Conservation (phyloP, 1,140 invertebrate genomes). For the Lycorma delicatula region DNA sequence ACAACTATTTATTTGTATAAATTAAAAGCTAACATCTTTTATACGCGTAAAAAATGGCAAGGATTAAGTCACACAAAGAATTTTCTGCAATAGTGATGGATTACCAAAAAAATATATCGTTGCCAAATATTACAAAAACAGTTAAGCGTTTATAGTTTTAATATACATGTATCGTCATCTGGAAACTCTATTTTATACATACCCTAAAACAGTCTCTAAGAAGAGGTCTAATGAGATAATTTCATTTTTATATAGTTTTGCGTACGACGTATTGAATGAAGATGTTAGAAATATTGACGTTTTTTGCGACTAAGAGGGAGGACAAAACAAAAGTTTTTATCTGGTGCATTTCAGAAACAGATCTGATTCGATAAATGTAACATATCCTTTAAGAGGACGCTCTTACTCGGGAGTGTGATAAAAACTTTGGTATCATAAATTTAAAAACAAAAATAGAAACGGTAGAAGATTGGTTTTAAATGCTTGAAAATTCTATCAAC, state of each 20-base stretch:
- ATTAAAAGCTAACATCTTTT: constrained; percentile 26
- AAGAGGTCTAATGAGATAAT: constrained; percentile 17
- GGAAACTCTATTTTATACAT: constrained; percentile 24
- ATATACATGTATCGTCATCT: constrained; percentile 26
- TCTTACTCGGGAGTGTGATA: constrained; percentile 11
- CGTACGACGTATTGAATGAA: background rate
- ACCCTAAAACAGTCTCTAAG: constrained; percentile 19
- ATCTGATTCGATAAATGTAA: constrained; percentile 1
- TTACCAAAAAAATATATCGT: constrained; percentile 20
- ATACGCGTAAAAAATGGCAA: constrained; percentile 20
- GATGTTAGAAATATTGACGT: constrained; percentile 7
- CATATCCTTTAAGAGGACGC: constrained; percentile 4
- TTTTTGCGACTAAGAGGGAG: constrained; percentile 23
- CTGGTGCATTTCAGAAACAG: constrained; percentile 1
- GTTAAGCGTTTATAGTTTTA: constrained; percentile 27
- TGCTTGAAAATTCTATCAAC: background rate
- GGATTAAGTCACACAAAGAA: constrained; percentile 7
- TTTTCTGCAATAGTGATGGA: constrained; percentile 26
- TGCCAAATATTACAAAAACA: constrained; percentile 20
- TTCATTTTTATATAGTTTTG: constrained; percentile 11
- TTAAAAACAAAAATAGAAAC: constrained; percentile 4
- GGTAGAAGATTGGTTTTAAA: background rate
- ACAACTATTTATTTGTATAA: constrained; percentile 3
- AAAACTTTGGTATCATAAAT: background rate
- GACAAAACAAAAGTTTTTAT: constrained; percentile 24